These are phyloP conservation scores for Vidua macroura DNA, from an alignment of 2,113 vertebrate genomes.

Conservation along the genomic window DNA sequence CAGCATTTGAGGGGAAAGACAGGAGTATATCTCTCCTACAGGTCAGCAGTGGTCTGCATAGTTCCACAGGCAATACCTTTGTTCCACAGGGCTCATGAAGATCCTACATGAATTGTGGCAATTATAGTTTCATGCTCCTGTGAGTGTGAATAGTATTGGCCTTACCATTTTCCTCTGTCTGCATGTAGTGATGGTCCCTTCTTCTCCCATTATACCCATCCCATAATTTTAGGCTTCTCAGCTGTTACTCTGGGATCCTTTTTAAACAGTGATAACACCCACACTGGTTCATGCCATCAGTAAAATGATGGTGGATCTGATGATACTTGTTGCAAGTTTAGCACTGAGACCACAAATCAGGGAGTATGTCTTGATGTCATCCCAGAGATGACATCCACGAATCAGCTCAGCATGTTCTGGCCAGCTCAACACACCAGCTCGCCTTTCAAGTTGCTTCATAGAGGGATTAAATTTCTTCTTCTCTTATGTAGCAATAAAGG, in stretches of 20 bases:
- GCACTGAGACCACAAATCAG: background rate
- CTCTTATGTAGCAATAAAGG: background rate
- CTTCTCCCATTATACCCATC: background rate
- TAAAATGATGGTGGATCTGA: background rate
- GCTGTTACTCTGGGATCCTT: background rate
- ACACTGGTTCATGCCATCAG: background rate
- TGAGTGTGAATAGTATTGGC: background rate
- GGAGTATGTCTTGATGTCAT: background rate
- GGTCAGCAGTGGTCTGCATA: background rate
- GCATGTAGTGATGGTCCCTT: background rate
- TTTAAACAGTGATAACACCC: background rate
- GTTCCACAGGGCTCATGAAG: background rate
- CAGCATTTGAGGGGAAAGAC: background rate
- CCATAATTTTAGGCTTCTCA: background rate
- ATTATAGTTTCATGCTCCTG: background rate
- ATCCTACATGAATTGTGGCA: background rate
- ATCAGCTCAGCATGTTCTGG: background rate
- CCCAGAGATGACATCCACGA: background rate
- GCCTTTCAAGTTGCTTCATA: background rate
- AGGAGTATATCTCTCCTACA: background rate
- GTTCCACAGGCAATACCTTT: background rate
- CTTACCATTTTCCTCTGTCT: background rate
- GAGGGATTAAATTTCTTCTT: background rate
- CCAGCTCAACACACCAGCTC: background rate
- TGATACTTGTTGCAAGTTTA: background rate